Base-by-base conservation (phyloP, 2,113 vertebrate species). In the Montifringilla adamsi region DNA sequence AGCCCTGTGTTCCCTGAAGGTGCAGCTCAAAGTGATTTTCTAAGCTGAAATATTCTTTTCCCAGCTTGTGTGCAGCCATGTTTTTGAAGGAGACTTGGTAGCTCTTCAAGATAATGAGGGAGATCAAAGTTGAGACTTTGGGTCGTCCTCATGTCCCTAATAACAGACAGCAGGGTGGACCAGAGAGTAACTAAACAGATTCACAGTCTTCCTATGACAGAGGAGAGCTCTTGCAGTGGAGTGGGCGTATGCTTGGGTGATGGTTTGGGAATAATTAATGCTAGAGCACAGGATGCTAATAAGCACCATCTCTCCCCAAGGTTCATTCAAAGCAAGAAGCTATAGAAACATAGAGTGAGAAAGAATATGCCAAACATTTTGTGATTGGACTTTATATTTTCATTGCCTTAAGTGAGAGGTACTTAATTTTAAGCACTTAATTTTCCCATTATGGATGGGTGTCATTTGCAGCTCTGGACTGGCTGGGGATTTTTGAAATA, bases 401-500 rank as follows among this genome's bases (percentile, higher is more conserved):
- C 56, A 39, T 64, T 89, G 83, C 75, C 66, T 31, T 27, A 58
- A 68, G 88, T 22, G 44, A 92, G 87, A 93, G 39, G 59, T 86
- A 77, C 49, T 95, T 84, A 63, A 90, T 67, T 91, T 91, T 93
- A 95, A 86, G 79, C 44, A 67, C 43, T 93, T 92, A 77, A 87
- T 95, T 95, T 89, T 86, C 60, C 56, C 4, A 8, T 68, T 92
- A 78, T 72, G 41, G n/a, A 41, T 1, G 11, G 41, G 62, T 90
- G 77, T 96, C 52, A 63, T 60, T 94, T 83, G 83, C 56, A 88
- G 66, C 52, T 55, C 60, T 84, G 68, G 69, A 35, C 58, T 86
- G 64, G 88, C 35, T 67, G 47, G 44, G 68, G 55, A 83, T 97
- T 87, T 92, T 93, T 96, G 73, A 84, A 90, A 94, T 93, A 93